phyloP scores from a whole-genome alignment of 2,797 vertebrate species.

The Coendou prehensilis region DNA sequence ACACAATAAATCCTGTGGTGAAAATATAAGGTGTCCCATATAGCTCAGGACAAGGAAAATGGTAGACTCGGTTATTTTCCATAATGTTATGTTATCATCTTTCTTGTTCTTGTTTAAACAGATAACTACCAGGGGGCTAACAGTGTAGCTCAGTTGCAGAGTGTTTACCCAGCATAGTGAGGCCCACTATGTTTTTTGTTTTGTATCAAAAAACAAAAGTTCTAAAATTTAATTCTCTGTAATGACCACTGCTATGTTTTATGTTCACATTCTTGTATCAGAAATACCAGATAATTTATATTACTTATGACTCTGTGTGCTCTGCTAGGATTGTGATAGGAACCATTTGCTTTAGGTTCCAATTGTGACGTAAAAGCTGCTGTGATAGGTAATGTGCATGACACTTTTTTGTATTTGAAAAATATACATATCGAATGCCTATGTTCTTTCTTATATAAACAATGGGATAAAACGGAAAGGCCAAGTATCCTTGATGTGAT shows the following conservation, averaged over 20 bases:
- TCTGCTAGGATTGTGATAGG: background rate
- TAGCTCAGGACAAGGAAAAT: background rate
- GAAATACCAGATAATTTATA: background rate
- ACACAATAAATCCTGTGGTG: background rate
- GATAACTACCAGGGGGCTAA: background rate
- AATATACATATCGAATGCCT: background rate
- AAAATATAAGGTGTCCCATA: background rate
- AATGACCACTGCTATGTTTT: background rate
- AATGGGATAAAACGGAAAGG: background rate
- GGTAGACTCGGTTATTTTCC: background rate
- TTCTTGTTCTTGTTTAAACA: slow-evolving; percentile 36
- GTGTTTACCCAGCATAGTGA: background rate
- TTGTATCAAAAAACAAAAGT: background rate
- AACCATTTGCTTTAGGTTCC: background rate
- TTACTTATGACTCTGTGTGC: background rate
- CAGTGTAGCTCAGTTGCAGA: background rate
- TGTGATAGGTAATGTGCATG: background rate
- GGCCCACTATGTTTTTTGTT: background rate
- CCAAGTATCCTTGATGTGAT: background rate
- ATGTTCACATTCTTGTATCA: background rate
- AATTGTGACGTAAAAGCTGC: background rate
- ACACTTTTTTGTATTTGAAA: background rate
- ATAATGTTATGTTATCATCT: background rate
- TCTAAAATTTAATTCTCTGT: background rate
- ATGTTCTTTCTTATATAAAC: background rate